Conservation (phyloP, 2,113 vertebrate species). For the Danionella cerebrum region DNA sequence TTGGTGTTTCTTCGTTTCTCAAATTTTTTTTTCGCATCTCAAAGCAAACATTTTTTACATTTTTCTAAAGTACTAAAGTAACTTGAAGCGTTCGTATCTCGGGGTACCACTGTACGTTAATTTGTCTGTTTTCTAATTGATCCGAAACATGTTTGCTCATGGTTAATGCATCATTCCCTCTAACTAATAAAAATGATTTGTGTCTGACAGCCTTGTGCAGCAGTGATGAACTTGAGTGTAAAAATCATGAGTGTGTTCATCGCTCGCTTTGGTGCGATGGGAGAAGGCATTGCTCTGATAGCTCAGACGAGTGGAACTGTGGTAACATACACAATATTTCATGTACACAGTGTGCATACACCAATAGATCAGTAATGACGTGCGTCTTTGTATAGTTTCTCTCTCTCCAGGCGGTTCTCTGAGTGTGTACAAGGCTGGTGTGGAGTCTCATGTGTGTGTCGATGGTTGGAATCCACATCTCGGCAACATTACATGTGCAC, state of each 20-base stretch:
- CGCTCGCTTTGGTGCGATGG: constrained; percentile 87
- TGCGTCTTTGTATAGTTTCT: constrained; percentile 65
- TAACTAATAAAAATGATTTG: too few relatives aligned
- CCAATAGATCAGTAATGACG: neutral
- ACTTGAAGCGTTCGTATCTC: too few relatives aligned
- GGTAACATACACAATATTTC: constrained; percentile 55
- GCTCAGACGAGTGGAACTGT: constrained; percentile 92
- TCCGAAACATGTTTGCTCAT: too few relatives aligned
- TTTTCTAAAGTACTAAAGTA: too few relatives aligned
- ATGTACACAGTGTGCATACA: too few relatives aligned
- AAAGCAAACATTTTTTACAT: too few relatives aligned
- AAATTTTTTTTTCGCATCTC: too few relatives aligned
- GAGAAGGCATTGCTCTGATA: constrained; percentile 76
- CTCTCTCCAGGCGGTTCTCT: constrained; percentile 65
- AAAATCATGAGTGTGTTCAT: constrained; percentile 82
- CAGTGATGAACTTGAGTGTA: constrained; percentile 77
- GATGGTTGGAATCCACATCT: constrained; percentile 82
- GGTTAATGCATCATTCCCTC: too few relatives aligned
- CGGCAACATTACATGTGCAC: constrained; percentile 81
- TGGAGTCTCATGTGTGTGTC: constrained; percentile 78
- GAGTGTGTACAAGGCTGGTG: constrained; percentile 73
- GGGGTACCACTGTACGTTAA: too few relatives aligned
- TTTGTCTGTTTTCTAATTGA: too few relatives aligned
- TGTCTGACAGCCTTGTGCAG: constrained; percentile 73
- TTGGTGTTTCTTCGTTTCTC: too few relatives aligned